Base-by-base conservation (phyloP, 2,888 invertebrate species). In the Podabrus alpinus region DNA sequence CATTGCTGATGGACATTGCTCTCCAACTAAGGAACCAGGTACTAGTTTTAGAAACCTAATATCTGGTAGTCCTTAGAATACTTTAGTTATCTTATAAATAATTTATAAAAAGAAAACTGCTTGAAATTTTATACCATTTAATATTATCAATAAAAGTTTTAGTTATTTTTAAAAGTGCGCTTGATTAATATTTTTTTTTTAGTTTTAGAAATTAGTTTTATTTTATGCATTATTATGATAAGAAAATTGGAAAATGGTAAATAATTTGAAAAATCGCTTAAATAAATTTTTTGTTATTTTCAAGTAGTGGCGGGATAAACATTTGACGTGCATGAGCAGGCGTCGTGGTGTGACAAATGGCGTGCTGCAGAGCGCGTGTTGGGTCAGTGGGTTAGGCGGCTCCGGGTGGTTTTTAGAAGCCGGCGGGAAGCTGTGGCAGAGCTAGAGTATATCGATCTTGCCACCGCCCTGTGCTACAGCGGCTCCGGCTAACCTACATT, bases 401-500 rank as follows among this genome's bases (percentile, higher is more conserved):
- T 78, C 76, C 77, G 79, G 80, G 80, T 74, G 77, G 62, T 19
- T 71, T 69, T 59, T 71, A 68, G 79, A 79, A 76, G 79, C 17
- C 80, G 79, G 80, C 80, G 81, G 81, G 80, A 81, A 80, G 81
- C 80, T 81, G 80, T 79, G 75, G 75, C 66, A 72, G 77, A 70
- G 80, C 77, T 81, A 77, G 77, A 59, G 77, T 74, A 76, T 81
- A 81, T 82, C 80, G 80, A 81, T 81, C 77, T 79, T 75, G 81
- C 78, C 82, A 79, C 80, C 80, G 79, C 81, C 81, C 82, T 80
- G 80, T 82, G 81, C 86, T 84, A 83, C 80, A 81, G 84, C 84
- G 85, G 84, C 86, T 84, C 83, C 81, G 81, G 85, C 84, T 85
- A 84, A 84, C 88, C 86, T 86, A 87, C 86, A 88, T 86, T 86